phyloP scores from a whole-genome alignment of 2,888 invertebrate genomes.

The Andrena marginata region DNA sequence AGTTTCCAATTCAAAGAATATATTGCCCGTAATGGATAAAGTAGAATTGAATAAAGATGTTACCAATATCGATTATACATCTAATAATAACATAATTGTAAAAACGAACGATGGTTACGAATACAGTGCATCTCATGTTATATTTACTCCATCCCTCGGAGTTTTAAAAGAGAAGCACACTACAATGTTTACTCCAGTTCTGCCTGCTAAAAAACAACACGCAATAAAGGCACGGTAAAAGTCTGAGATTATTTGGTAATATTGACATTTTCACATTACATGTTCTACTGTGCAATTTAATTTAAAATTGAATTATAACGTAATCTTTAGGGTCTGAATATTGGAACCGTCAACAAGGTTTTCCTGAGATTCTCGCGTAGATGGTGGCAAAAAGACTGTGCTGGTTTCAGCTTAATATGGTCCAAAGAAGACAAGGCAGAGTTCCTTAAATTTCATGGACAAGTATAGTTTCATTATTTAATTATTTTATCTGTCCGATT shows the following conservation, averaged over 20 bases:
- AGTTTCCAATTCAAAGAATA: conserved; percentile 85
- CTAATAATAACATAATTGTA: conserved; percentile 85
- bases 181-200: conserved; percentile 87
- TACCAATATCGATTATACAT: conserved; percentile 86
- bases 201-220: conserved; percentile 87
- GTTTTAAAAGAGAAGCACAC: conserved; percentile 88
- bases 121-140: conserved; percentile 88
- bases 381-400: conserved; percentile 88
- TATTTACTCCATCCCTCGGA: conserved; percentile 89
- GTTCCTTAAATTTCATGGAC: conserved; percentile 80
- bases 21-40: conserved; percentile 84
- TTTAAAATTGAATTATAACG: conserved; percentile 18
- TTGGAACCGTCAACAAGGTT: conserved; percentile 90
- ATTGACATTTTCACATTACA: background rate
- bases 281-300: conserved; percentile 2
- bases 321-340: conserved; percentile 86
- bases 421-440: conserved; percentile 86
- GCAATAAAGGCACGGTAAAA: conserved; percentile 85
- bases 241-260: conserved; percentile 19
- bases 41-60: conserved; percentile 87
- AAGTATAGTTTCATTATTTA: conserved; percentile 67
- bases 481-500: background rate
- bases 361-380: conserved; percentile 89
- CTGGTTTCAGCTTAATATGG: conserved; percentile 87
- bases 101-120: conserved; percentile 87